Conservation (phyloP, 2,797 vertebrate genomes). For the Centroberyx gerrardi region DNA sequence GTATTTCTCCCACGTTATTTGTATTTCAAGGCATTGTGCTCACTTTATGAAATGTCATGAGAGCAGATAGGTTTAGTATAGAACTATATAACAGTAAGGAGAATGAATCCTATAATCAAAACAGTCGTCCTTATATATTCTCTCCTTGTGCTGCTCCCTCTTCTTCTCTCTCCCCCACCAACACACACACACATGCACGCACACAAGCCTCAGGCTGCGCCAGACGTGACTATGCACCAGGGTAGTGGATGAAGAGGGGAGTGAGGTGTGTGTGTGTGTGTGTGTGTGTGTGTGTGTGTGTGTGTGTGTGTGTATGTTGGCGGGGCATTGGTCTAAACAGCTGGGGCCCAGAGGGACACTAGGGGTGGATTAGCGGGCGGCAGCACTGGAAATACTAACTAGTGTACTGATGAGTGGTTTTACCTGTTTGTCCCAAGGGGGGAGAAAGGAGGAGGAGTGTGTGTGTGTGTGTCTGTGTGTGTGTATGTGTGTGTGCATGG, state of each 20-base stretch:
- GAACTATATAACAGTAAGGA: slow-evolving; percentile 16
- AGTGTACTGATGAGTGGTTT: slow-evolving; percentile 16
- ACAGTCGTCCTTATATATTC: slow-evolving; percentile 27
- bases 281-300: background rate
- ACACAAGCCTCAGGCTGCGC: slow-evolving; percentile 32
- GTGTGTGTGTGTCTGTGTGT: slow-evolving; percentile 11
- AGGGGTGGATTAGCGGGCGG: slow-evolving; percentile 53
- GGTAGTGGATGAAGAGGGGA: slow-evolving; percentile 58
- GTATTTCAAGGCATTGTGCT: no score
- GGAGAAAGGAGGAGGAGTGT: background rate
- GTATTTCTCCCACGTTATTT: no score
- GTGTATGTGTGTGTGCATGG: slow-evolving; percentile 2
- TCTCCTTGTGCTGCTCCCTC: background rate
- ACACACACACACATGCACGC: background rate
- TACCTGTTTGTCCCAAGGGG: background rate
- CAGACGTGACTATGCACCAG: slow-evolving; percentile 59
- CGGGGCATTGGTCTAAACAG: slow-evolving; percentile 6
- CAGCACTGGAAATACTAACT: slow-evolving; percentile 39
- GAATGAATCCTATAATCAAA: slow-evolving; percentile 53
- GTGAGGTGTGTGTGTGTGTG: slow-evolving; percentile 1
- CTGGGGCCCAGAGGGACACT: slow-evolving; percentile 23
- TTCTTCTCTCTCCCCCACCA: slow-evolving; percentile 1
- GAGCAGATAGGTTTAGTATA: no score
- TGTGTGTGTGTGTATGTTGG: slow-evolving; percentile 7
- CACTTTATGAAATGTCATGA: no score